Evolutionary conservation across 1,140 invertebrate genomes (phyloP).

Genomic region (Zelostemma sp.): DNA sequence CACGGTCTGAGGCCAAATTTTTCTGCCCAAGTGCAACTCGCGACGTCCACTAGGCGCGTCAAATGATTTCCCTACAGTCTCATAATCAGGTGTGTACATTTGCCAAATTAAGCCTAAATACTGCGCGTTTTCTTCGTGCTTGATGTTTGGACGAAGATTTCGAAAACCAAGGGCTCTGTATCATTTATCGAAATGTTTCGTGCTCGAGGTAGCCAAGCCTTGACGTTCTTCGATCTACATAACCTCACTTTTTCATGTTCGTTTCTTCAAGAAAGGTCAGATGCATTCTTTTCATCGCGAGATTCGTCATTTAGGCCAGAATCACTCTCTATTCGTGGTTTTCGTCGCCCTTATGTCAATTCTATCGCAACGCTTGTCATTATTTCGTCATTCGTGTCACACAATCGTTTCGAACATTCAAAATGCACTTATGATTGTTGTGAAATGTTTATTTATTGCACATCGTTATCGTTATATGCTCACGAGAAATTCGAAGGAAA

Average conservation of each 20-base stretch:
- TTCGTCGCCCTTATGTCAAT: too few relatives aligned
- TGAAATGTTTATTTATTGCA: neutral
- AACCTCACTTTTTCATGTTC: conserved; percentile 23
- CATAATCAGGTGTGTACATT: conserved; percentile 63
- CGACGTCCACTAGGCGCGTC: conserved; percentile 1
- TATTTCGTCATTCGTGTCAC: conserved; percentile 1
- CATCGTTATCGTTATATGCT: conserved; percentile 1
- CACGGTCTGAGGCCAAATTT: conserved; percentile 7
- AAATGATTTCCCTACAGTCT: conserved; percentile 67
- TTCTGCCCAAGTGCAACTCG: neutral
- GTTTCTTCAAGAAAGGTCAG: neutral
- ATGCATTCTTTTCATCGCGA: neutral
- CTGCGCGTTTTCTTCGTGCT: conserved; percentile 8
- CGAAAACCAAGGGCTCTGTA: neutral
- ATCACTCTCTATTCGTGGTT: neutral
- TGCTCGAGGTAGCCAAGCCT: neutral
- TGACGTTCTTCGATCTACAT: conserved; percentile 1
- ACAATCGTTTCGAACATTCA: neutral
- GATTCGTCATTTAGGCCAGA: neutral
- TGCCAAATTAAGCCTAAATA: conserved; percentile 8
- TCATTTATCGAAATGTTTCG: neutral
- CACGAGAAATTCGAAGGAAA: too few relatives aligned
- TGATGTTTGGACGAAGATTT: conserved; percentile 10
- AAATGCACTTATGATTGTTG: neutral
- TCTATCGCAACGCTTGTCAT: too few relatives aligned